phyloP scores from a whole-genome alignment of 2,888 invertebrate species.

The Cheilosia urbana region DNA sequence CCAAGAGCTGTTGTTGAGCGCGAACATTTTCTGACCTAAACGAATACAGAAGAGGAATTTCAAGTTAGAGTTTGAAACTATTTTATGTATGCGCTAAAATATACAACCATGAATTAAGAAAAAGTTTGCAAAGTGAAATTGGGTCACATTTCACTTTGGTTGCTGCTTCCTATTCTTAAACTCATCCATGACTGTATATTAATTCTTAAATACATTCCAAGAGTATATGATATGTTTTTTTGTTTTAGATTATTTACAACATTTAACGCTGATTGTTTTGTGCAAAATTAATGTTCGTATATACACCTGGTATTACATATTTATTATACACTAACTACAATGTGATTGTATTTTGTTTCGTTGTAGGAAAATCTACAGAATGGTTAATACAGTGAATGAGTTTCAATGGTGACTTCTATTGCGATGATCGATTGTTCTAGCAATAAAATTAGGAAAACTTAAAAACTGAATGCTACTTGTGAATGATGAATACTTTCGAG shows the following conservation, averaged over 20 bases:
- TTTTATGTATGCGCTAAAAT: neutral
- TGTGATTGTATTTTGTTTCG: constrained; percentile 1
- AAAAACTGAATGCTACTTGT: constrained; percentile 9
- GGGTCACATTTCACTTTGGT: neutral
- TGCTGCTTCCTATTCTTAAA: neutral
- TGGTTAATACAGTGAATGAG: constrained; percentile 61
- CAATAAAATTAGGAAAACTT: neutral
- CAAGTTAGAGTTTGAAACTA: neutral
- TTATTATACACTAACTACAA: constrained; percentile 29
- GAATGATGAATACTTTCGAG: constrained; percentile 37
- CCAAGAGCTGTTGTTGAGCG: constrained; percentile 90
- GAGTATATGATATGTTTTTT: neutral
- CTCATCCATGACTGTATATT: neutral
- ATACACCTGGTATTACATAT: constrained; percentile 29
- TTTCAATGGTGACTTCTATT: constrained; percentile 24
- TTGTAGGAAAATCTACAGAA: constrained; percentile 27
- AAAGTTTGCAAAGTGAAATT: neutral
- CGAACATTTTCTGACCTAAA: constrained; percentile 92
- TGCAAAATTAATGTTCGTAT: constrained; percentile 13
- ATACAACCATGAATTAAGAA: neutral
- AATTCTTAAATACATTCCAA: neutral
- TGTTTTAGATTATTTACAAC: constrained; percentile 45
- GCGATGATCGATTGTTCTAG: constrained; percentile 46
- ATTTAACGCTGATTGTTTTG: constrained; percentile 18
- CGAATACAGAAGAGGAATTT: constrained; percentile 15